Evolutionary conservation across 1,140 invertebrate genomes (phyloP).

Genomic region (Hypsibius dujardini): DNA sequence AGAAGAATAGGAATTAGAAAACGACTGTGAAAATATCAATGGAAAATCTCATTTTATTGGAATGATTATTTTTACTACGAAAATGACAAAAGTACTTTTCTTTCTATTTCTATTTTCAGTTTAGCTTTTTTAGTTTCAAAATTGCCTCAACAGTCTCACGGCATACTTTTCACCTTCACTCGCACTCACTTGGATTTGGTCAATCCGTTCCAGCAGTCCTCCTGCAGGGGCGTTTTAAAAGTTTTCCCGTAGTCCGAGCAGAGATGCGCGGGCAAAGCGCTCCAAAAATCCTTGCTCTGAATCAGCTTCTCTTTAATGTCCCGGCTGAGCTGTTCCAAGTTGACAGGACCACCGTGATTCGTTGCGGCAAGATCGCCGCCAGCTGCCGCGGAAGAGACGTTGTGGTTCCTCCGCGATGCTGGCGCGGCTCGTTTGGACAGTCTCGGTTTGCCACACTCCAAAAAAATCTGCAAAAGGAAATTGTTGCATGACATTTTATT

Average conservation of each 20-base stretch:
- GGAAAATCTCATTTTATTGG: no score
- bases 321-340: constrained; percentile 59
- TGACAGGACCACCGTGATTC: constrained; percentile 23
- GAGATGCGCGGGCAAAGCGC: constrained; percentile 56
- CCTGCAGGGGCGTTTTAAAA: constrained; percentile 29
- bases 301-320: constrained; percentile 53
- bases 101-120: no score
- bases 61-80: not conserved
- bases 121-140: no score
- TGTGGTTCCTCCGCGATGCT: no score
- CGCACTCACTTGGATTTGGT: constrained; percentile 40
- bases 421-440: constrained; percentile 40
- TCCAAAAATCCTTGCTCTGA: constrained; percentile 64
- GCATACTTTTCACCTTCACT: no score
- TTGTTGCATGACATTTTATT: no score
- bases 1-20: no score
- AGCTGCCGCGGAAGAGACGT: no score
- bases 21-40: no score
- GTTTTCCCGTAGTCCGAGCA: constrained; percentile 43
- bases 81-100: no score
- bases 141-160: no score
- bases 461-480: constrained; percentile 41
- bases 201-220: constrained; percentile 67
- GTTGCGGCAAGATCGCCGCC: no score
- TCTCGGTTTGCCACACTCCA: constrained; percentile 56